Evolutionary conservation across 2,113 vertebrate genomes (phyloP).

Genomic region (Pterocles burchelli): DNA sequence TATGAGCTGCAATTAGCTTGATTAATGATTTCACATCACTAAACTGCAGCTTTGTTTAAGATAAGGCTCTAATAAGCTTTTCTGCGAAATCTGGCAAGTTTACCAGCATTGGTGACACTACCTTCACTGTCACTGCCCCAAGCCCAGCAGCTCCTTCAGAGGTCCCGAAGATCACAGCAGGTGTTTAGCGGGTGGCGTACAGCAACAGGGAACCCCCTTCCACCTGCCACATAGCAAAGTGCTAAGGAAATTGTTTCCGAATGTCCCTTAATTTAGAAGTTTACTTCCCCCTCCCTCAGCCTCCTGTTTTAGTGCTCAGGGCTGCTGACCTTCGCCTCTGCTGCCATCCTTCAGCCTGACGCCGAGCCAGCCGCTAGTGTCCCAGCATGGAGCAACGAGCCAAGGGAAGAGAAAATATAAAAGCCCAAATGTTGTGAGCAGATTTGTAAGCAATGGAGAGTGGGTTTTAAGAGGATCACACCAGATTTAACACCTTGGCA

Average conservation of each 20-base stretch:
- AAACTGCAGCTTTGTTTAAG: slow-evolving; percentile 51
- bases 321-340: slow-evolving; percentile 10
- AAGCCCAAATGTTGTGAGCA: not conserved
- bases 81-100: not conserved
- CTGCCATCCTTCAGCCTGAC: not conserved
- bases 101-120: not conserved
- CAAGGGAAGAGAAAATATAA: not conserved
- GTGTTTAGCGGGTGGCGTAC: not conserved
- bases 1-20: slow-evolving; percentile 48
- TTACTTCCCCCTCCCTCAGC: not conserved
- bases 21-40: slow-evolving; percentile 70
- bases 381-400: not conserved
- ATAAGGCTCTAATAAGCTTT: slow-evolving; percentile 45
- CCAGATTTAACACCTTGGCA: not conserved
- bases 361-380: accelerated
- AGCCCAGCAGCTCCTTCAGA: slow-evolving; percentile 18
- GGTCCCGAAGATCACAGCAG: slow-evolving; percentile 50
- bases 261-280: slow-evolving; percentile 5
- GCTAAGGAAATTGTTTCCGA: slow-evolving; percentile 57
- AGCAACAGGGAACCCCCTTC: not conserved
- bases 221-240: not conserved
- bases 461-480: not conserved
- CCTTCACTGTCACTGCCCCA: not conserved
- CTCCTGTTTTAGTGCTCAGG: not conserved
- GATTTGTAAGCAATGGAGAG: not conserved